A percentile compares a stretch with the other conserved stretches of the same genome.
phyloP scores from a whole-genome alignment of 2,797 vertebrate genomes.

The Thamnophis elegans region DNA sequence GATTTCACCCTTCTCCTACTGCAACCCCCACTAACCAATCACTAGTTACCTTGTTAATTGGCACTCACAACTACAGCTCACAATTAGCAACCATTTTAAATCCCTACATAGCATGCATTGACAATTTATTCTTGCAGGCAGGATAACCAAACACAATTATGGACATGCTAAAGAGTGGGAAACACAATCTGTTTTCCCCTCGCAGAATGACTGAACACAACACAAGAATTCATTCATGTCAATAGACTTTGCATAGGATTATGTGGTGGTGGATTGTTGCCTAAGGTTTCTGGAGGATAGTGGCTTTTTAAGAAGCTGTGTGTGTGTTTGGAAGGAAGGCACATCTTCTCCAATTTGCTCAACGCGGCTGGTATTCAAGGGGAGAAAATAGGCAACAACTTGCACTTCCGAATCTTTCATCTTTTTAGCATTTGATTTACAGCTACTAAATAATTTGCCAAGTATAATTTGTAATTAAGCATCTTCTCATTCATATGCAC shows the following conservation, averaged over 20 bases:
- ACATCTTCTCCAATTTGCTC: not conserved
- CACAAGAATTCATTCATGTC: not conserved
- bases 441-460: slow-evolving; percentile 67
- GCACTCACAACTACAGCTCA: slow-evolving; percentile 17
- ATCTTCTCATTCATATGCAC: slow-evolving; percentile 70
- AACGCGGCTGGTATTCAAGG: slow-evolving; percentile 36
- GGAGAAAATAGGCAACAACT: slow-evolving; percentile 44
- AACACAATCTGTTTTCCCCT: not conserved
- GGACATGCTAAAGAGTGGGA: not conserved
- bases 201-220: not conserved
- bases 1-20: not conserved
- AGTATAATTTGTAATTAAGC: slow-evolving; percentile 67
- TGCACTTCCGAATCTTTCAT: slow-evolving; percentile 48
- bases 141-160: not conserved
- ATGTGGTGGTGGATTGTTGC: not conserved
- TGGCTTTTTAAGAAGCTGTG: slow-evolving; percentile 30
- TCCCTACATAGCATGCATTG: not conserved
- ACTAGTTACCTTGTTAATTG: slow-evolving; percentile 28
- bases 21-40: slow-evolving; percentile 22
- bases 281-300: slow-evolving; percentile 15
- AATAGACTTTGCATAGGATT: not conserved
- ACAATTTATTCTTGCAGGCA: slow-evolving; percentile 21
- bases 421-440: slow-evolving; percentile 62
- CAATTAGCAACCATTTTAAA: slow-evolving; percentile 34
- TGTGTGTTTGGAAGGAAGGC: slow-evolving; percentile 19